phyloP scores from a whole-genome alignment of 2,888 invertebrate species.

The Nephrotoma flavescens region DNA sequence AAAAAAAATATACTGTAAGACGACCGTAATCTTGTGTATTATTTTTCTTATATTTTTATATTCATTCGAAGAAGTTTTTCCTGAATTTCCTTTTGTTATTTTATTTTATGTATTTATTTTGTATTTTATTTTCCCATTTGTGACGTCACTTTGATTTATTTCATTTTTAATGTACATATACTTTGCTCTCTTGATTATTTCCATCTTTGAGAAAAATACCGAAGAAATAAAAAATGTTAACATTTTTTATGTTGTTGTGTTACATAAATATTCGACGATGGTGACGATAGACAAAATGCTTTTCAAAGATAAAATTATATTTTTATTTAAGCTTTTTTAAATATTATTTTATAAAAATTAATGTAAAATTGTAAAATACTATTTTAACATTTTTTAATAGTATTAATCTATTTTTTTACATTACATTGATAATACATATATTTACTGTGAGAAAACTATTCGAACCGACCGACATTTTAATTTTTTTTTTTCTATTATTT shows the following conservation, averaged over 20 bases:
- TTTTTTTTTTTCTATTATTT: not conserved
- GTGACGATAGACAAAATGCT: not conserved
- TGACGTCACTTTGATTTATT: not conserved
- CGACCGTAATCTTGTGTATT: not conserved
- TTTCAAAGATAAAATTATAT: not conserved
- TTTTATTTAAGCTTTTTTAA: not conserved
- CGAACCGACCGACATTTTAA: not conserved
- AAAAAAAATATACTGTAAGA: not conserved
- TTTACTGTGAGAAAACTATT: not conserved
- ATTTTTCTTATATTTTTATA: not conserved
- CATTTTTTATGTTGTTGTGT: not conserved
- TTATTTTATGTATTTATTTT: not conserved
- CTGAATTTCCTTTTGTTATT: conserved; percentile 1
- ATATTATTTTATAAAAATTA: not conserved
- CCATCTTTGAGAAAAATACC: not conserved
- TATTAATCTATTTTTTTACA: too few species aligned
- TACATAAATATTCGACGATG: not conserved
- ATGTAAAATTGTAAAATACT: not conserved
- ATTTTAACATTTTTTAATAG: too few species aligned
- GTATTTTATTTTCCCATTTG: not conserved
- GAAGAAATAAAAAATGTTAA: not conserved
- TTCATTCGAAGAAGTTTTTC: not conserved
- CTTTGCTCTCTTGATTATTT: not conserved
- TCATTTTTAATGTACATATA: not conserved
- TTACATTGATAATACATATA: not conserved